Percentiles rank a stretch among this genome's conserved stretches.
These are phyloP conservation scores for Zoanthus sociatus DNA, from an alignment of 92 coral and sea anemone genomes.

Conservation along the genomic window DNA sequence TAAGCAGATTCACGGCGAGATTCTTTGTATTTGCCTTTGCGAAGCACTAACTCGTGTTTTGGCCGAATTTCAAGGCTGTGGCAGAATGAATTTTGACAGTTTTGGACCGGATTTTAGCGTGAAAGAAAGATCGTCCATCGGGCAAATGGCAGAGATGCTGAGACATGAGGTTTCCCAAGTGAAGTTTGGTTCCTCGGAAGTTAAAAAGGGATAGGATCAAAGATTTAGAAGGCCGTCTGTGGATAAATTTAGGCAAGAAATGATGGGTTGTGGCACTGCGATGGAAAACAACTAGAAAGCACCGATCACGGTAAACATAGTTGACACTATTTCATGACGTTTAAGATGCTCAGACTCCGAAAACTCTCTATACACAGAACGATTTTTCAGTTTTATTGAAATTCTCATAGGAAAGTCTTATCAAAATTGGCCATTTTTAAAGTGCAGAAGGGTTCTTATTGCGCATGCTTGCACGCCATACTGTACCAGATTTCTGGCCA, in stretches of 20 bases:
- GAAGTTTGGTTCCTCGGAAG: slow-evolving; percentile 32
- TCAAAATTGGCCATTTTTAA: slow-evolving; percentile 22
- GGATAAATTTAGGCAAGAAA: slow-evolving; percentile 26
- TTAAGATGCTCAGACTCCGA: slow-evolving; percentile 35
- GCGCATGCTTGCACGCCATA: slow-evolving; percentile 29
- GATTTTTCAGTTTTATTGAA: slow-evolving; percentile 14
- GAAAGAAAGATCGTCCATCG: slow-evolving; percentile 11
- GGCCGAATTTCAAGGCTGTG: slow-evolving; percentile 23
- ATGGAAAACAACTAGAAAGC: slow-evolving; percentile 30
- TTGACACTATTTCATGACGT: slow-evolving; percentile 28
- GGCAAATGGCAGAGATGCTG: slow-evolving; percentile 33
- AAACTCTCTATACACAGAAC: slow-evolving; percentile 18
- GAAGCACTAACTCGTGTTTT: slow-evolving; percentile 23
- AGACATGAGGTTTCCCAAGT: slow-evolving; percentile 30
- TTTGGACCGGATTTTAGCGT: slow-evolving; percentile 28
- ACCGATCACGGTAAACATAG: slow-evolving; percentile 14
- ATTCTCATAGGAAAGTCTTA: slow-evolving; percentile 28
- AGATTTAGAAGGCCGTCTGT: slow-evolving; percentile 25
- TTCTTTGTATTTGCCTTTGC: slow-evolving; percentile 3
- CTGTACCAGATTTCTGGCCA: not conserved
- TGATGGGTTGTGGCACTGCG: slow-evolving; percentile 31
- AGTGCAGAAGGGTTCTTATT: slow-evolving; percentile 3
- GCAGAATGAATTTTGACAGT: slow-evolving; percentile 3
- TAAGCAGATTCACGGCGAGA: slow-evolving; percentile 4
- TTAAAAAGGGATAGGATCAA: slow-evolving; percentile 31